A percentile compares a stretch with the other conserved stretches of the same genome.
Conservation (phyloP, 2,113 vertebrate species). For the Corythornis madagascariensis region DNA sequence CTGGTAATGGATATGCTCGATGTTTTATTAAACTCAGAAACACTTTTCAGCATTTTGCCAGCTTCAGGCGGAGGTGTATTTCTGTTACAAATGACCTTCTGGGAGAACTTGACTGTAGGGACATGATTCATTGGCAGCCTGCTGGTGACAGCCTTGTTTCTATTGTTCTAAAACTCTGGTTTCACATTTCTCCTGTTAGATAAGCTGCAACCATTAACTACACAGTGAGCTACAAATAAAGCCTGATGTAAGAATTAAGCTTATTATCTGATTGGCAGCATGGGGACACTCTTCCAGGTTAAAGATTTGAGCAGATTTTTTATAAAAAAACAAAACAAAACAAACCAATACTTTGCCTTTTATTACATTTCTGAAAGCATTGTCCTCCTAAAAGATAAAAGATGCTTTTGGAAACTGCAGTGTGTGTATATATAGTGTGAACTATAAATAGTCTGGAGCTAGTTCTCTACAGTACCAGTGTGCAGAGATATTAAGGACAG, state of each 20-base stretch:
- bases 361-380: constrained; percentile 42
- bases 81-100: constrained; percentile 49
- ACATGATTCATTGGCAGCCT: constrained; percentile 55
- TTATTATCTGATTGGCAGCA: constrained; percentile 70
- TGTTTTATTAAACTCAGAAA: constrained; percentile 6
- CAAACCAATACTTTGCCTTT: background rate
- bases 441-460: constrained; percentile 56
- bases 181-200: constrained; percentile 66
- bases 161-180: constrained; percentile 65
- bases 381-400: constrained; percentile 59
- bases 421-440: constrained; percentile 17
- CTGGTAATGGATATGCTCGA: background rate
- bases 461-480: background rate
- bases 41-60: background rate
- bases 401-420: constrained; percentile 20
- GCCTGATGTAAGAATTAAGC: constrained; percentile 69
- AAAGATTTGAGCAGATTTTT: constrained; percentile 22
- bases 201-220: constrained; percentile 48
- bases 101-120: constrained; percentile 15
- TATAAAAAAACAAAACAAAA: no score
- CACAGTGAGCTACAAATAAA: constrained; percentile 55
- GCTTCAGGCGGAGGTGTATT: background rate
- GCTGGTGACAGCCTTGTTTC: constrained; percentile 57
- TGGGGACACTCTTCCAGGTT: constrained; percentile 34
- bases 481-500: background rate